Base-by-base conservation (phyloP, 2,113 vertebrate genomes). In the Tichodroma muraria region DNA sequence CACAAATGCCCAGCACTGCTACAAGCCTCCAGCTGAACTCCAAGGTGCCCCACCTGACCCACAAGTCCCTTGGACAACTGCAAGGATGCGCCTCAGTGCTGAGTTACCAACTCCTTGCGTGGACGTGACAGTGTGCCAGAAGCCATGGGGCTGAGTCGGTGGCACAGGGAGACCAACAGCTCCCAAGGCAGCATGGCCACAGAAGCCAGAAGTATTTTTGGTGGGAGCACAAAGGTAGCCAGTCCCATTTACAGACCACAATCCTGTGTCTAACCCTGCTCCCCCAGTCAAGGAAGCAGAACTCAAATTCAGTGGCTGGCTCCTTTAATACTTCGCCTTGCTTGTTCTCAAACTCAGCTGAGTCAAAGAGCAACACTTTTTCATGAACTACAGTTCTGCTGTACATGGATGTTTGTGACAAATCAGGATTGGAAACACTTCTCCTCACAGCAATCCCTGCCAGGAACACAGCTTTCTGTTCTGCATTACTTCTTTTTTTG, bases 401-500 rank as follows among this genome's bases (percentile, higher is more conserved):
- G 84, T 45, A 75, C 81, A 35, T 66, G 91, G 87, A 80, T 87
- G 89, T 84, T 86, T 78, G 57, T 91, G 92, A 96, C 88, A 91
- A 92, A 95, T 87, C 50, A 52, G 89, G 88, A 93, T 66, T 87
- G 94, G 78, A 88, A 96, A 85, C 2, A 65, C 85, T 82, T 95
- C 79, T 86, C 64, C 65, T 91, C 77, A 40, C 80, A 91, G 90
- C 77, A 68, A 54, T 16, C 80, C 90, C 88, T 96, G 95, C 91
- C 96, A 95, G 91, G 89, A 94, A 35, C 68, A 94, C 88, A 75
- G 88, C 71, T 95, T 87, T 96, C 94, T 91, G 91, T 27, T 96
- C 96, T 72, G 71, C 85, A 93, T 76, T 90, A 96, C 78, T 96
- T 96, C 96, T 96, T 96, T 96, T 96, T 96, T 96, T 96, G 94